Evolutionary conservation across 2,888 invertebrate genomes (phyloP).

Genomic region (Heliconius aoede): DNA sequence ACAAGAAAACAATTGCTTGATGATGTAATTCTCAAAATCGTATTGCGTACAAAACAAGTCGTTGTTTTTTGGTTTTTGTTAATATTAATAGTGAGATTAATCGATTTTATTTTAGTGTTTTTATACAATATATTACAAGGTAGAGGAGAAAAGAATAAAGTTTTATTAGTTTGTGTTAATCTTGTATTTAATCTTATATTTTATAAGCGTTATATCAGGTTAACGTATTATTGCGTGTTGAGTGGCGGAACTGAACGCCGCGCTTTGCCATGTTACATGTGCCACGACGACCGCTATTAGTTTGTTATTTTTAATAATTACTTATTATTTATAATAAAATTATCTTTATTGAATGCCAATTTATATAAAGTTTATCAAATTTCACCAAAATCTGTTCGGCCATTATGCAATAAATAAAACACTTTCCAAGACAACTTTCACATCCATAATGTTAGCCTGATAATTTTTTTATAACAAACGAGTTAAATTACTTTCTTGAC

Average conservation of each 20-base stretch:
- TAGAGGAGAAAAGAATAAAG: too few relatives aligned
- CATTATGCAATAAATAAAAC: neutral
- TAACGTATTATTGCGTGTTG: neutral
- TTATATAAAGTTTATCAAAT: neutral
- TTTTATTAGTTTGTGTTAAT: too few relatives aligned
- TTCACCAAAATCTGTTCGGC: neutral
- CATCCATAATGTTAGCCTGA: neutral
- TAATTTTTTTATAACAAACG: neutral
- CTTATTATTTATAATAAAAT: neutral
- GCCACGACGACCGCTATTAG: neutral
- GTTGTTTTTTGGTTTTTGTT: neutral
- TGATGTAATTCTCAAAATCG: neutral
- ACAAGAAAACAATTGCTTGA: neutral
- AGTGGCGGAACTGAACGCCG: too few relatives aligned
- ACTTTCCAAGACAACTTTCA: slow-evolving; percentile 1
- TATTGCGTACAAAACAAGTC: neutral
- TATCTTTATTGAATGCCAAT: neutral
- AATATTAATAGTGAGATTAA: too few relatives aligned
- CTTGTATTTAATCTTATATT: too few relatives aligned
- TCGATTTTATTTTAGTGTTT: too few relatives aligned
- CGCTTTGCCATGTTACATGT: too few relatives aligned
- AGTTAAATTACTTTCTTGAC: slow-evolving; percentile 9
- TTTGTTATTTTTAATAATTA: too few relatives aligned
- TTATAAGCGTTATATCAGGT: too few relatives aligned
- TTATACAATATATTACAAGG: too few relatives aligned